Evolutionary conservation across 2,113 vertebrate species (phyloP).

Genomic region (Istiophorus platypterus): DNA sequence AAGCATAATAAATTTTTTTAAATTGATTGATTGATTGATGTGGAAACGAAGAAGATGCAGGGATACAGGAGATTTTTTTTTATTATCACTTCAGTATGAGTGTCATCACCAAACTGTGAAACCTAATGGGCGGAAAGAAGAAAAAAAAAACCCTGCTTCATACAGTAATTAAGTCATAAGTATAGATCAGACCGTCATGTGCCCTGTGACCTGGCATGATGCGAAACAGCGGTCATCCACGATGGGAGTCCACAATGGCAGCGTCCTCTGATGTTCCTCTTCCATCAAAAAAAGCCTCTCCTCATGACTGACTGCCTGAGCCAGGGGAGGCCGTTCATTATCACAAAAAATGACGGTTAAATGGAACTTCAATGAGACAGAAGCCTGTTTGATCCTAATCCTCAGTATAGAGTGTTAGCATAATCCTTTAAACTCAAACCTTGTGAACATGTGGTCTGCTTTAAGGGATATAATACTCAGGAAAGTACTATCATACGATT

Average conservation of each 20-base stretch:
- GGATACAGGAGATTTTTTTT: background rate
- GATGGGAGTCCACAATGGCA: conserved; percentile 17
- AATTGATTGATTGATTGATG: too few relatives aligned
- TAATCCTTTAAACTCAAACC: conserved; percentile 58
- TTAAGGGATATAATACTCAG: background rate
- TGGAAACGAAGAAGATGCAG: too few relatives aligned
- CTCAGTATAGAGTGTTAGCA: background rate
- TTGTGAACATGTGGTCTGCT: conserved; percentile 19
- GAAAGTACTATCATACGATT: background rate
- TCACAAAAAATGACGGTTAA: conserved; percentile 28
- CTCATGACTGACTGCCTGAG: conserved; percentile 49
- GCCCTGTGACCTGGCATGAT: conserved; percentile 17
- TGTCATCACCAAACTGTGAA: background rate
- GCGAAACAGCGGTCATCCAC: conserved; percentile 32
- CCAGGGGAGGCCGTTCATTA: conserved; percentile 22
- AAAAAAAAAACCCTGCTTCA: background rate
- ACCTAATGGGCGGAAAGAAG: background rate
- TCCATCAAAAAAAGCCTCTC: conserved; percentile 37
- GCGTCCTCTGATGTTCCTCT: conserved; percentile 44
- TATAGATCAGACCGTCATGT: conserved; percentile 32
- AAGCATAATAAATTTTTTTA: too few relatives aligned
- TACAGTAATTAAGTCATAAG: conserved; percentile 15
- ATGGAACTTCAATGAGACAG: conserved; percentile 34
- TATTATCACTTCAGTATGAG: background rate
- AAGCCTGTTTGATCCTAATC: conserved; percentile 67